These are phyloP conservation scores for Pteropus rufus DNA, from an alignment of 2,797 vertebrate species.

Conservation along the genomic window DNA sequence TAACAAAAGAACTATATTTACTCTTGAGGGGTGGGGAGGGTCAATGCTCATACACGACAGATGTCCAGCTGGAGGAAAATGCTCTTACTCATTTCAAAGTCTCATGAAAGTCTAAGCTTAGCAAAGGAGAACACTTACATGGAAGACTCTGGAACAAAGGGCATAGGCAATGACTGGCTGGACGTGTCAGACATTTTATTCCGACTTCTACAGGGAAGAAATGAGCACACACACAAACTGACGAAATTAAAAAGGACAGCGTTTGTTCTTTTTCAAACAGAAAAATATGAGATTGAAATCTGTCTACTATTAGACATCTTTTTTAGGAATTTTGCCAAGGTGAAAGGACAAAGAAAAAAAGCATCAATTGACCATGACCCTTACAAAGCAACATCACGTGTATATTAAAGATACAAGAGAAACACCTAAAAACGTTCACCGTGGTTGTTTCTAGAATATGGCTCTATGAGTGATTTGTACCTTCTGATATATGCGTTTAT, in stretches of 20 bases:
- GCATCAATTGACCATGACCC: not conserved
- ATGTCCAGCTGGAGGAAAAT: not conserved
- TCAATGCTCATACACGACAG: not conserved
- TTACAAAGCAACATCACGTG: not conserved
- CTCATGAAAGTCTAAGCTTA: not conserved
- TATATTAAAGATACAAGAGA: not conserved
- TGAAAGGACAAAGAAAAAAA: not conserved
- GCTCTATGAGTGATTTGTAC: not conserved
- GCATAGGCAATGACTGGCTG: not conserved
- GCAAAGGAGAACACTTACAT: not conserved
- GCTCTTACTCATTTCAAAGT: not conserved
- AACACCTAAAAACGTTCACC: not conserved
- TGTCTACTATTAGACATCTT: not conserved
- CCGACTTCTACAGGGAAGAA: not conserved
- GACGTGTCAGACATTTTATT: not conserved
- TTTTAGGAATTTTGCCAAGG: not conserved
- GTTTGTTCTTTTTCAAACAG: not conserved
- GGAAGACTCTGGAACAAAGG: not conserved
- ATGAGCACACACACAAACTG: not conserved
- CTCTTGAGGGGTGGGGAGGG: not conserved
- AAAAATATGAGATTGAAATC: not conserved
- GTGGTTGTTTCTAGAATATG: not conserved
- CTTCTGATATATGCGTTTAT: not conserved
- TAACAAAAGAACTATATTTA: slow-evolving; percentile 10
- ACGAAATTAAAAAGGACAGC: not conserved